Evolutionary conservation across 2,113 vertebrate species (phyloP), one percentile per base, ranked within the genome.

Genomic region (Taxidea taxus): DNA sequence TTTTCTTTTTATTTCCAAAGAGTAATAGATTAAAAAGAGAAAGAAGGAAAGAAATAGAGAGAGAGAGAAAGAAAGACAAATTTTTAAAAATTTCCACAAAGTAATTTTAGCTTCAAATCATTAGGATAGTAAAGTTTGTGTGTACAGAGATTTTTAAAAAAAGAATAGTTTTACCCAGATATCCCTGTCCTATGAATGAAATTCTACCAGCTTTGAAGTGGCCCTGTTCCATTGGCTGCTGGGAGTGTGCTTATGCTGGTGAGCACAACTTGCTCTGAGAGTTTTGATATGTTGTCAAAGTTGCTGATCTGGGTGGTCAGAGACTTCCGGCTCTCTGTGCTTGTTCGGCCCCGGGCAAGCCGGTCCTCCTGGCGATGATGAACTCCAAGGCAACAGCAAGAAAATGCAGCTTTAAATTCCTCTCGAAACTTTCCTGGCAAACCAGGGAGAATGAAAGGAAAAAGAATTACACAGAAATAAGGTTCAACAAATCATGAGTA

Each of bases 361-460:
- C 97, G 98, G 7, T 99, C 98, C 6, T 99, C 99, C 2, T 94
- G 98, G 20, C 94, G 97, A 77, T 98, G 97, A 21, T 94, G 95
- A 94, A 98, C 96, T 77, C 98, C 98, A 60, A 98, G 98, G 98
- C 99, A 99, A 90, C 98, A 99, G 97, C 99, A 99, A 90, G 99
- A 99, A 98, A 99, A 99, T 0, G 99, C 99, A 47, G 99, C 99
- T 99, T 99, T 99, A 98, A 99, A 99, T 98, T 99, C 99, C 97
- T 99, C 99, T 60, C 99, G 99, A 95, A 99, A 99, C 98, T 99
- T 99, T 87, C 99, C 99, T 99, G 98, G 86, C 84, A 94, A 95
- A 44, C 37, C 98, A 85, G 97, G 93, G 82, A 98, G 95, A 96
- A 66, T 31, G 60, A 93, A 70, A 96, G 98, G 70, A 96, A 98